These are phyloP conservation scores for Tillus elongatus DNA, from an alignment of 2,888 invertebrate species.

Conservation along the genomic window DNA sequence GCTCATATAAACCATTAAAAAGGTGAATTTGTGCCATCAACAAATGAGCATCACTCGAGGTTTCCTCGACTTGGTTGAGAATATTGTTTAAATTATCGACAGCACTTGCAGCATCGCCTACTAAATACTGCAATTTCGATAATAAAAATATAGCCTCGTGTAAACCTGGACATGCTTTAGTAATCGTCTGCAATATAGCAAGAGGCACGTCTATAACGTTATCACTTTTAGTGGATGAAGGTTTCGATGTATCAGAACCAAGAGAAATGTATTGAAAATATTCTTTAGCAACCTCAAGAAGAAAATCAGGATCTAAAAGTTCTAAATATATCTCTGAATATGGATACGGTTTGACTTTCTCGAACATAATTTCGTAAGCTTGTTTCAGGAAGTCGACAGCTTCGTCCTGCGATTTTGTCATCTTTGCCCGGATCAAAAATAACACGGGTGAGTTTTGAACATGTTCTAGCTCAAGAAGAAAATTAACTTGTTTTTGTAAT, in stretches of 20 bases:
- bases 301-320: constrained; percentile 75
- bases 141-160: constrained; percentile 57
- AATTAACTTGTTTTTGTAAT: constrained; percentile 77
- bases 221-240: background rate
- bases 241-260: constrained; percentile 1
- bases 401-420: constrained; percentile 47
- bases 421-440: constrained; percentile 59
- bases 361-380: constrained; percentile 50
- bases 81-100: constrained; percentile 62
- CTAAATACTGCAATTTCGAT: constrained; percentile 71
- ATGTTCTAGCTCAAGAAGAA: constrained; percentile 71
- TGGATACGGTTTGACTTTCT: constrained; percentile 47
- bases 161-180: constrained; percentile 73
- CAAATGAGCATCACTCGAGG: constrained; percentile 74
- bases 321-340: constrained; percentile 69
- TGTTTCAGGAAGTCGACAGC: constrained; percentile 53
- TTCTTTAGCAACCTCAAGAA: constrained; percentile 68
- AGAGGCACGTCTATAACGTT: background rate
- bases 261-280: constrained; percentile 63
- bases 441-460: constrained; percentile 56
- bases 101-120: constrained; percentile 67
- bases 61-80: constrained; percentile 63
- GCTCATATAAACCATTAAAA: constrained; percentile 57
- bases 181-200: background rate
- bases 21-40: constrained; percentile 79